A percentile compares a stretch with the other conserved stretches of the same genome.
Evolutionary conservation across 2,113 vertebrate genomes (phyloP).

Genomic region (Naja naja): DNA sequence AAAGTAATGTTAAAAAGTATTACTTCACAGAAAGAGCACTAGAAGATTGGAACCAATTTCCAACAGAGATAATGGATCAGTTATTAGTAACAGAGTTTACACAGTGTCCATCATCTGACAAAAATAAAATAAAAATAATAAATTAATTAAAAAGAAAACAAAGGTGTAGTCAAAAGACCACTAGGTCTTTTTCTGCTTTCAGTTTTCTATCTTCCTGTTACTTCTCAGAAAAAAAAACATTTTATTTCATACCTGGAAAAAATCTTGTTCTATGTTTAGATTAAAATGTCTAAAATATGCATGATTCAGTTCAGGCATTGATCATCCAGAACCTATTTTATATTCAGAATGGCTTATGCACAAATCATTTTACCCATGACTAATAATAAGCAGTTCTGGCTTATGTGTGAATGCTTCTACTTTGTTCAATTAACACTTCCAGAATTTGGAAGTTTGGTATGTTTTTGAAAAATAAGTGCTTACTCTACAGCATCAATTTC

Average conservation of each 20-base stretch:
- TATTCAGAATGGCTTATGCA: background rate
- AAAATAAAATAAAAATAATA: too few relatives aligned
- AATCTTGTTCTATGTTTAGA: background rate
- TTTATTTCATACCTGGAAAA: background rate
- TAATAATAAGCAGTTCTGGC: background rate
- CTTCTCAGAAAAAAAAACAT: background rate
- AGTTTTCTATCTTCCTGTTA: background rate
- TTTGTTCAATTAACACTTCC: background rate
- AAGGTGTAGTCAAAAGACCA: too few relatives aligned
- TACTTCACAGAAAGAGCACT: too few relatives aligned
- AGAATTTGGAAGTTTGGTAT: background rate
- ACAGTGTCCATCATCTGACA: too few relatives aligned
- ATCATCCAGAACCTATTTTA: background rate
- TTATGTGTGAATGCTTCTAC: background rate
- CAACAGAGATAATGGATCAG: too few relatives aligned
- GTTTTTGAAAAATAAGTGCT: background rate
- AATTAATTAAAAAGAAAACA: too few relatives aligned
- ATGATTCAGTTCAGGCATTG: background rate
- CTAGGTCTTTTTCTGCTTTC: too few relatives aligned
- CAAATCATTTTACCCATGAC: background rate
- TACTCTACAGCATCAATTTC: conserved; percentile 38
- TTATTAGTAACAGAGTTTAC: too few relatives aligned
- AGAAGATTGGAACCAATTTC: too few relatives aligned
- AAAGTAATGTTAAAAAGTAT: too few relatives aligned
- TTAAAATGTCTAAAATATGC: background rate